Evolutionary conservation across 64 coral and sea anemone genomes (phyloP).

Genomic region (Catalaphyllia jardinei): DNA sequence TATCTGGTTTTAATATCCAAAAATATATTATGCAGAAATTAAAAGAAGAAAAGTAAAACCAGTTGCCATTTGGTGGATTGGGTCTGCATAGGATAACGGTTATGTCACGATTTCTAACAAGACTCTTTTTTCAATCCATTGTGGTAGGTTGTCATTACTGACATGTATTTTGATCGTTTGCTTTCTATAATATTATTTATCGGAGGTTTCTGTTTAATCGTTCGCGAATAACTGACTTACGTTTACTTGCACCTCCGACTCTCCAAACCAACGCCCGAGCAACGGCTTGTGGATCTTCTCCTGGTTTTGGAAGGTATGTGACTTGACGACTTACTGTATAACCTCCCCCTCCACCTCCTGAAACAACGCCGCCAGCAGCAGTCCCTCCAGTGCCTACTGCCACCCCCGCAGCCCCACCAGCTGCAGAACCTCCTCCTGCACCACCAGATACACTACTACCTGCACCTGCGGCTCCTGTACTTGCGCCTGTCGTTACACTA

Average conservation of each 20-base stretch:
- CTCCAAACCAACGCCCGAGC: slow-evolving; percentile 37
- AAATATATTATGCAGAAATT: too few species aligned
- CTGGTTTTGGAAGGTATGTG: slow-evolving; percentile 24
- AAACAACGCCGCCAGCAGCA: background rate
- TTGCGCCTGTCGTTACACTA: background rate
- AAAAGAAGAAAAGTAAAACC: too few species aligned
- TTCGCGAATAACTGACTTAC: slow-evolving; percentile 8
- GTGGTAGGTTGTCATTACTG: too few species aligned
- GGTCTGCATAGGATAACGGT: too few species aligned
- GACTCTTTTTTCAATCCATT: too few species aligned
- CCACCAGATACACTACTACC: background rate
- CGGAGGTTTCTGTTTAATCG: too few species aligned
- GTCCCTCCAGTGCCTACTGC: background rate
- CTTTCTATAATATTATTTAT: background rate
- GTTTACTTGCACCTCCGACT: slow-evolving; percentile 45
- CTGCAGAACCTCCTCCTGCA: background rate
- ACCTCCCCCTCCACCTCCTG: background rate
- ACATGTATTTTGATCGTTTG: background rate
- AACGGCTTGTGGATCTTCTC: slow-evolving; percentile 39
- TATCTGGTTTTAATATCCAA: too few species aligned
- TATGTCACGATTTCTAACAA: too few species aligned
- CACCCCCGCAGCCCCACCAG: background rate
- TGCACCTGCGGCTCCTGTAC: background rate
- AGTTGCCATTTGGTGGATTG: too few species aligned
- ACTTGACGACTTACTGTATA: slow-evolving; percentile 3